Evolutionary conservation across 2,797 vertebrate species (phyloP).

Genomic region (Chiroxiphia lanceolata): DNA sequence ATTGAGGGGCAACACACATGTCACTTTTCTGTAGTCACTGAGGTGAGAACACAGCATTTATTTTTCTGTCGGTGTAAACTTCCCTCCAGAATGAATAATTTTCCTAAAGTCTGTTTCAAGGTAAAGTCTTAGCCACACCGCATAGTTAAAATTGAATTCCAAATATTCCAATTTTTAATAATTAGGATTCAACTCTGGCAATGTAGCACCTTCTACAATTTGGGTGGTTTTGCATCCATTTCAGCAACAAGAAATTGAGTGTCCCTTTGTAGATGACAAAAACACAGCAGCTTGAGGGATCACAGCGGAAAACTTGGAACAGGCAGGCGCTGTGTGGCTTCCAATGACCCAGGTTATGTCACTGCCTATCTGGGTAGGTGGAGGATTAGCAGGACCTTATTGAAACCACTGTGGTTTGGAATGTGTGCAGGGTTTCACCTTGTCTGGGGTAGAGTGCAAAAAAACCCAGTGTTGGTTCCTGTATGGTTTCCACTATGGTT

Average conservation of each 20-base stretch:
- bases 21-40: background rate
- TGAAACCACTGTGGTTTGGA: background rate
- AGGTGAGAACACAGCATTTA: background rate
- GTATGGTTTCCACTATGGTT: background rate
- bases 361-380: background rate
- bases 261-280: background rate
- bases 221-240: background rate
- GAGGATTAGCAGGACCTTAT: background rate
- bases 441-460: background rate
- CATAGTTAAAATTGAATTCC: background rate
- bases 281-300: background rate
- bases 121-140: background rate
- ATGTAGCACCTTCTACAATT: background rate
- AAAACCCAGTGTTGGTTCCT: background rate
- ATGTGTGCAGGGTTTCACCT: fast-evolving
- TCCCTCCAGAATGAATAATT: background rate
- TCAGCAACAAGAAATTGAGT: background rate
- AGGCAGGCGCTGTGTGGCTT: background rate
- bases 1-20: fast-evolving
- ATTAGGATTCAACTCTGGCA: background rate
- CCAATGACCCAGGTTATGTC: background rate
- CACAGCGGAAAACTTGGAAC: background rate
- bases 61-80: background rate
- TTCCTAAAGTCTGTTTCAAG: background rate
- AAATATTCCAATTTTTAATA: background rate